These are phyloP conservation scores for Synanthedon myopaeformis DNA, from an alignment of 2,888 invertebrate species.

Conservation along the genomic window DNA sequence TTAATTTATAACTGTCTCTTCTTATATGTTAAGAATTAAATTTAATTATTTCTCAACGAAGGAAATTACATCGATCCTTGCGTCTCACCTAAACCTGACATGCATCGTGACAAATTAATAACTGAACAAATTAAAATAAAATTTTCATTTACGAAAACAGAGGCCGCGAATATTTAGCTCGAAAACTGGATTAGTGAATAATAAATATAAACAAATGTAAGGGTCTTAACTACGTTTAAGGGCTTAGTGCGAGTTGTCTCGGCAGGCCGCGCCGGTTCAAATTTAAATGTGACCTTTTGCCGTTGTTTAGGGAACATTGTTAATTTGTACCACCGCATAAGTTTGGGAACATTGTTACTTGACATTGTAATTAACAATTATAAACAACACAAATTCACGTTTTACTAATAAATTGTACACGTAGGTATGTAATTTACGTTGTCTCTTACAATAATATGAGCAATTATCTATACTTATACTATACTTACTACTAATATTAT, in stretches of 20 bases:
- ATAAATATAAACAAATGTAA: conserved; percentile 22
- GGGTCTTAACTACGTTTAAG: conserved; percentile 20
- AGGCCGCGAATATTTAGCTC: conserved; percentile 14
- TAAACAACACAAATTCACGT: no score
- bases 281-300: conserved; percentile 17
- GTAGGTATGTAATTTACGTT: no score
- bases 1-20: no score
- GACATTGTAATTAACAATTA: no score
- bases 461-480: no score
- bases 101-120: conserved; percentile 11
- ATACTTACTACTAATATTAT: no score
- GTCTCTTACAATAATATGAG: no score
- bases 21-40: no score
- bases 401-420: no score
- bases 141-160: conserved; percentile 17
- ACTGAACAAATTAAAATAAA: conserved; percentile 12
- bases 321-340: conserved; percentile 7
- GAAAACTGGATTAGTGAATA: conserved; percentile 22
- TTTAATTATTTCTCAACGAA: no score
- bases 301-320: conserved; percentile 14
- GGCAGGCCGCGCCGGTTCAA: conserved; percentile 12
- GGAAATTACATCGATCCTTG: no score
- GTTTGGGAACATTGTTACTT: no score
- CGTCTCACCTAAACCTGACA: background rate
- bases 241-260: conserved; percentile 17